A percentile compares a stretch with the other conserved stretches of the same genome.
These are phyloP conservation scores for Hippocampus kuda DNA, from an alignment of 2,797 vertebrate genomes.

Conservation along the genomic window DNA sequence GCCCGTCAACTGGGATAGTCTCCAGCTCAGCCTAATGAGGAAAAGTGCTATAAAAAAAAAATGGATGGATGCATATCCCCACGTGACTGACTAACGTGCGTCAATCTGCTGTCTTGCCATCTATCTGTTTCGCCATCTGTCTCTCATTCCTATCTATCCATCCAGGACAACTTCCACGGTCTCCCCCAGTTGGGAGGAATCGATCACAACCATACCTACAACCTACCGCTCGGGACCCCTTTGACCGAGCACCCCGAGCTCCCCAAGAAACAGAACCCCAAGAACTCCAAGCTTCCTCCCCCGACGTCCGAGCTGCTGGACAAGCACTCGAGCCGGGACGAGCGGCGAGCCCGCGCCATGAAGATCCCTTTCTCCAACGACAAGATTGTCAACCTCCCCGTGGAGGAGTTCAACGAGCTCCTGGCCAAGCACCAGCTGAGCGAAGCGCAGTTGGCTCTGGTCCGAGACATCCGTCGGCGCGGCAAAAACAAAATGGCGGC, in stretches of 20 bases:
- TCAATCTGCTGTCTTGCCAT: too few relatives aligned
- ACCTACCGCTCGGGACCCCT: conserved; percentile 76
- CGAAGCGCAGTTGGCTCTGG: conserved; percentile 88
- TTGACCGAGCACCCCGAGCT: conserved; percentile 70
- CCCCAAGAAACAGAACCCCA: conserved; percentile 75
- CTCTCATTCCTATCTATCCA: neutral
- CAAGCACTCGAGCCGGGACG: conserved; percentile 90
- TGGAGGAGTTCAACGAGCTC: conserved; percentile 98
- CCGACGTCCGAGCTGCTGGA: conserved; percentile 73
- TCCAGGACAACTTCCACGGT: conserved; percentile 69
- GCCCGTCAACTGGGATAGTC: neutral
- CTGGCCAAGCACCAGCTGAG: conserved; percentile 93
- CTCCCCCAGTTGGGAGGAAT: conserved; percentile 88
- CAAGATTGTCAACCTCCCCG: conserved; percentile 95
- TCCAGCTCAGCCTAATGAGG: neutral
- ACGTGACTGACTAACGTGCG: too few relatives aligned
- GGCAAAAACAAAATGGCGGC: conserved; percentile 99
- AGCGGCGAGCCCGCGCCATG: conserved; percentile 89
- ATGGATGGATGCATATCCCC: too few relatives aligned
- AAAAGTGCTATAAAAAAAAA: neutral
- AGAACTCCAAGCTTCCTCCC: conserved; percentile 71
- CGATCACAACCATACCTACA: conserved; percentile 96
- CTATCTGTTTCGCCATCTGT: neutral
- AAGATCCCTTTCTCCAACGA: conserved; percentile 98
- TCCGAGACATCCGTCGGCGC: conserved; percentile 89